Percentiles rank a stretch among this genome's conserved stretches.
Conservation (phyloP, 2,888 invertebrate species). For the Hipparchia semele region DNA sequence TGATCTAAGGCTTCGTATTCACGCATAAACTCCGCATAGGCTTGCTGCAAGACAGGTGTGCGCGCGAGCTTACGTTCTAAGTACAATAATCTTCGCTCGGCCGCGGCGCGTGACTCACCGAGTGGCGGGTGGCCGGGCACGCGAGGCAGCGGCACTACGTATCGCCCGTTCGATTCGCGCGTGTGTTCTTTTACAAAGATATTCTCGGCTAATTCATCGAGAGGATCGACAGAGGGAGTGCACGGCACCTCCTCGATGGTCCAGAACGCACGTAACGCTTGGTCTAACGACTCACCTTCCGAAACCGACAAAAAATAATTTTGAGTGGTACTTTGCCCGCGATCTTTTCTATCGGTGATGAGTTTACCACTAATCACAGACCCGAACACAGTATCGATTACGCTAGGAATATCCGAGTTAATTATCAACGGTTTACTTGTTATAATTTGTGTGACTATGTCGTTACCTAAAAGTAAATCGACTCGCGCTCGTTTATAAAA, state of each 20-base stretch:
- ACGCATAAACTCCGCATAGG: neutral
- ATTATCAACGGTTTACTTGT: too few species aligned
- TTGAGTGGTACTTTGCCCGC: neutral
- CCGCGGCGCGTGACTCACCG: neutral
- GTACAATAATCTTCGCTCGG: too few species aligned
- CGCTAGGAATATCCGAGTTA: neutral
- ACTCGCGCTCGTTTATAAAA: too few species aligned
- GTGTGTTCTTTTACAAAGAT: neutral
- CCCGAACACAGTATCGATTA: neutral
- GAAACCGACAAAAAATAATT: neutral
- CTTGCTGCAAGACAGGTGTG: neutral
- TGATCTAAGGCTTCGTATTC: neutral
- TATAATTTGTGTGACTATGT: too few species aligned
- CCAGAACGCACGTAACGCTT: neutral
- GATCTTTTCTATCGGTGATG: neutral
- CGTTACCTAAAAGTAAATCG: too few species aligned
- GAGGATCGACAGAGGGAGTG: neutral
- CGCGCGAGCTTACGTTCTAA: neutral
- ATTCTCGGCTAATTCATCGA: neutral
- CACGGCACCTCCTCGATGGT: neutral
- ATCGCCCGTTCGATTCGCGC: slow-evolving; percentile 1
- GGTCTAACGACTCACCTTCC: neutral
- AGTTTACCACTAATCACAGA: neutral
- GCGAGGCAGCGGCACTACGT: neutral
- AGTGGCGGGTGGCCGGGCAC: neutral